Evolutionary conservation across 2,797 vertebrate species (phyloP).

Genomic region (Geotrypetes seraphini): DNA sequence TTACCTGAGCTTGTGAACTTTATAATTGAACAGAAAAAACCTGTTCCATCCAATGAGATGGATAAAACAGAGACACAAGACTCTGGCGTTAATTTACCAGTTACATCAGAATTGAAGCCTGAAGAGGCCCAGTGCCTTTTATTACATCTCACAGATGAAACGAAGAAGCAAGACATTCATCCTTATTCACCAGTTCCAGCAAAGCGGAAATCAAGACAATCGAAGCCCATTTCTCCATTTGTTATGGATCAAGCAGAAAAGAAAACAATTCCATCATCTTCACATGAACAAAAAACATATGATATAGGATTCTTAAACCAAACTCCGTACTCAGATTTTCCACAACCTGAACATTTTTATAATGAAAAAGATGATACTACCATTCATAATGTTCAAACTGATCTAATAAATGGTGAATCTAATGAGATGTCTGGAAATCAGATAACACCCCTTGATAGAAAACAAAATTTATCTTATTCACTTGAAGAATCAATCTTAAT

Average conservation of each 20-base stretch:
- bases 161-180: too few species aligned
- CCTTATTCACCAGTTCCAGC: not conserved
- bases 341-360: not conserved
- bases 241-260: too few species aligned
- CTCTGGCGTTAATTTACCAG: too few species aligned
- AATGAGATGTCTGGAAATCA: constrained; percentile 13
- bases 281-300: too few species aligned
- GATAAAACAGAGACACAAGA: constrained; percentile 17
- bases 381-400: too few species aligned
- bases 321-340: constrained; percentile 8
- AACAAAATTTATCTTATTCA: not conserved
- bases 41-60: constrained; percentile 7
- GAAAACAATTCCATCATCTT: too few species aligned
- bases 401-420: constrained; percentile 15
- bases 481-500: not conserved
- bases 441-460: too few species aligned
- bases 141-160: too few species aligned
- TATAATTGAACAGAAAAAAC: too few species aligned
- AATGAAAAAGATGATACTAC: not conserved
- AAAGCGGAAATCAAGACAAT: too few species aligned
- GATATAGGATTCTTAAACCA: not conserved
- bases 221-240: too few species aligned
- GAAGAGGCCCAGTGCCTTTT: not conserved
- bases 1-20: too few species aligned
- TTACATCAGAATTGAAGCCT: constrained; percentile 2